Evolutionary conservation across 1,140 invertebrate genomes (phyloP).

Genomic region (Drosophila mayri): DNA sequence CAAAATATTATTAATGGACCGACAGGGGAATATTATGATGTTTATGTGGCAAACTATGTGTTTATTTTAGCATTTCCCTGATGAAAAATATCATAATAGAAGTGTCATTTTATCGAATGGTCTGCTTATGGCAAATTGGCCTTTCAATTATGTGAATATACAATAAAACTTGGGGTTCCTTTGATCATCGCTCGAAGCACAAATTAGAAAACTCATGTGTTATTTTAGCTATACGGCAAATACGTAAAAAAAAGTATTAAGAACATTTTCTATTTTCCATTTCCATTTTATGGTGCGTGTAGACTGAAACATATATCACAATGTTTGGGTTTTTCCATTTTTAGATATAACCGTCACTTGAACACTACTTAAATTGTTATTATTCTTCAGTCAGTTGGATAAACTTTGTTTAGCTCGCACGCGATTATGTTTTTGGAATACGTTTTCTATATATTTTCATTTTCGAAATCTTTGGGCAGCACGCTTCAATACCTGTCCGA

Average conservation of each 20-base stretch:
- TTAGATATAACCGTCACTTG: slow-evolving; percentile 1
- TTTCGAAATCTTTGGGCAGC: slow-evolving; percentile 48
- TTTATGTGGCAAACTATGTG: slow-evolving; percentile 20
- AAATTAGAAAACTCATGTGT: slow-evolving; percentile 18
- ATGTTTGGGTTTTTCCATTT: slow-evolving; percentile 13
- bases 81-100: slow-evolving; percentile 14
- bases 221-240: not conserved
- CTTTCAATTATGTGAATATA: slow-evolving; percentile 20
- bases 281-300: not conserved
- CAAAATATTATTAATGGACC: slow-evolving; percentile 75
- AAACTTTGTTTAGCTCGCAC: slow-evolving; percentile 15
- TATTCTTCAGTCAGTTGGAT: not conserved
- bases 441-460: not conserved
- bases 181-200: slow-evolving; percentile 34
- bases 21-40: slow-evolving; percentile 61
- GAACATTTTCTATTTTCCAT: slow-evolving; percentile 15
- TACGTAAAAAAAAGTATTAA: not conserved
- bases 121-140: slow-evolving; percentile 35
- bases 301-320: slow-evolving; percentile 2
- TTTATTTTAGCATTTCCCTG: not conserved
- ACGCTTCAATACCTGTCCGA: slow-evolving; percentile 52
- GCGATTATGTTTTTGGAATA: slow-evolving; percentile 21
- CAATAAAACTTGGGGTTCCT: slow-evolving; percentile 16
- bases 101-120: slow-evolving; percentile 28
- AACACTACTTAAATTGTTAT: not conserved